Evolutionary conservation across 2,113 vertebrate species (phyloP), one percentile per base, ranked within the genome.

Genomic region (Tinamus guttatus): DNA sequence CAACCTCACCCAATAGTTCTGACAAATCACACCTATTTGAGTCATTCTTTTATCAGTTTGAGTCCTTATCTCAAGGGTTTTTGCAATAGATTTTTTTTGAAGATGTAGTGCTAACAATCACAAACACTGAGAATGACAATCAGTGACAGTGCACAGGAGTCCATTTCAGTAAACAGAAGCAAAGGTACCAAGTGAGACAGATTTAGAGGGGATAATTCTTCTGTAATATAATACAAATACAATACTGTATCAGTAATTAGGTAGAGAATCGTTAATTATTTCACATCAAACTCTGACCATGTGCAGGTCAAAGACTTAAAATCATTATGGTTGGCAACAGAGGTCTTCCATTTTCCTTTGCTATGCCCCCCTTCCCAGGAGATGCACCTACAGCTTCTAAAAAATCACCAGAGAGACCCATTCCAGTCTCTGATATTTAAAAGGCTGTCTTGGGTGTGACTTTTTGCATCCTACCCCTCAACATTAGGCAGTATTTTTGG

Each of bases 1-100:
- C 36, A 65, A 65, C 4, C 12, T 14, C 0, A 0, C 38, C 56
- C 38, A 71, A 9, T 4, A 21, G 4, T 54, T 90, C 90, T 38
- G 9, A 16, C 9, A 81, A 75, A 13, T 24, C 8, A 64, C 5
- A 76, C 4, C 2, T 32, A 30, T 43, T 83, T 83, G 30, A 70
- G 28, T 8, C 43, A 32, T 10, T 87, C 76, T 93, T 49, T 4
- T 51, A 30, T 47, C 58, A 71, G 2, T 60, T 41, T 68, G 24
- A 92, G 51, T n/a, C 78, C 76, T 81, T 67, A 58, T 27, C 68
- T 77, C 1, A 4, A 6, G 24, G 21, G 83, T 5, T 54, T 93
- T 78, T 71, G 49, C 70, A 38, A 5, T 18, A 21, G 25, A 40
- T 69, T 49, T 49, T 36, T 28, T 47, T 51, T 28, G 13, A 36